Percentiles rank a stretch among this genome's conserved stretches.
Evolutionary conservation across 1,140 invertebrate genomes (phyloP).

Genomic region (Hormaphis cornu): DNA sequence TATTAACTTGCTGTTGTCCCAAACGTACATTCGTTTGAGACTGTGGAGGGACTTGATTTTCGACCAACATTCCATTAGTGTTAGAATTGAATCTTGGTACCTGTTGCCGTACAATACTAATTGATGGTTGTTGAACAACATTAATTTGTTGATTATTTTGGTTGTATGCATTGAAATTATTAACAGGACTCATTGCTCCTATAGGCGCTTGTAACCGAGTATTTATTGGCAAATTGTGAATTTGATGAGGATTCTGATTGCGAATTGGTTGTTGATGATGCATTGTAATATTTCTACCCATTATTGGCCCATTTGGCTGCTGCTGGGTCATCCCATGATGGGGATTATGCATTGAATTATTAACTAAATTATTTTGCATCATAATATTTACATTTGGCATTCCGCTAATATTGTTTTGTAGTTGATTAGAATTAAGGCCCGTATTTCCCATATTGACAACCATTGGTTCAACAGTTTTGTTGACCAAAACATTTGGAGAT

Average conservation of each 20-base stretch:
- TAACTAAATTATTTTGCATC: constrained; percentile 26
- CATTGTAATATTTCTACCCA: constrained; percentile 46
- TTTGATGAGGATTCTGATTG: constrained; percentile 38
- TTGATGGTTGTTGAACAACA: constrained; percentile 26
- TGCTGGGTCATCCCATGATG: constrained; percentile 30
- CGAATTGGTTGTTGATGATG: constrained; percentile 44
- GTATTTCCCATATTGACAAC: constrained; percentile 45
- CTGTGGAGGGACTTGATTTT: constrained; percentile 43
- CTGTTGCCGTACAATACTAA: constrained; percentile 15
- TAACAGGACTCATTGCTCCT: constrained; percentile 21
- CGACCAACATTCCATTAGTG: constrained; percentile 27
- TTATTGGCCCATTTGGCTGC: constrained; percentile 60
- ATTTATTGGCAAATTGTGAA: constrained; percentile 35
- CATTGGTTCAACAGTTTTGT: constrained; percentile 49
- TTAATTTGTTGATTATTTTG: constrained; percentile 30
- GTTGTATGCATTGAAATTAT: constrained; percentile 26
- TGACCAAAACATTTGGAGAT: constrained; percentile 63
- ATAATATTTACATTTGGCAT: constrained; percentile 30
- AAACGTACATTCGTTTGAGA: constrained; percentile 47
- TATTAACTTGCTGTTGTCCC: constrained; percentile 21
- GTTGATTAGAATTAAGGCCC: constrained; percentile 15
- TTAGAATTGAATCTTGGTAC: constrained; percentile 21
- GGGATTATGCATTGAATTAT: constrained; percentile 27
- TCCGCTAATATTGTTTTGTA: constrained; percentile 27
- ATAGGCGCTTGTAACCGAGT: constrained; percentile 21